A percentile compares a stretch with the other conserved stretches of the same genome.
Evolutionary conservation across 2,797 vertebrate species (phyloP).

Genomic region (Buphagus erythrorhynchus): DNA sequence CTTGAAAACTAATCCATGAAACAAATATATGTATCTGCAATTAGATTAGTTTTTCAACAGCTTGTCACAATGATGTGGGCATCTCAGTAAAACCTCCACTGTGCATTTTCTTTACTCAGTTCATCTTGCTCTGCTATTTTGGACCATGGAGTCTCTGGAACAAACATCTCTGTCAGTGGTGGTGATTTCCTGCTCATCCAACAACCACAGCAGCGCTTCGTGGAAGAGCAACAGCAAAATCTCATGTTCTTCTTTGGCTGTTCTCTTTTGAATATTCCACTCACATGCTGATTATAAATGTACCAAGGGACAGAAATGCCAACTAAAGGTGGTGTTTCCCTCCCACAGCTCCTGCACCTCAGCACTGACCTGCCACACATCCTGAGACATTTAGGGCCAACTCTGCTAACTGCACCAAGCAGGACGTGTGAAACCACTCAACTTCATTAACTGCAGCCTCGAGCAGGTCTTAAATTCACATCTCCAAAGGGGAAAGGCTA

Average conservation of each 20-base stretch:
- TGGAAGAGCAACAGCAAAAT: neutral
- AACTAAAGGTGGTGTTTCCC: accelerated
- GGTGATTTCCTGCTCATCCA: neutral
- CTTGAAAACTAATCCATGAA: neutral
- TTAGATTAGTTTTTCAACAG: neutral
- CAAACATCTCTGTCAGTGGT: neutral
- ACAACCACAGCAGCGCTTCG: accelerated
- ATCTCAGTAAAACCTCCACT: neutral
- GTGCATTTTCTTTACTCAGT: neutral
- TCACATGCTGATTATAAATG: neutral
- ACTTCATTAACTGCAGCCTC: neutral
- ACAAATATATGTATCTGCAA: neutral
- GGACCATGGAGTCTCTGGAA: neutral
- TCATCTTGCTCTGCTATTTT: neutral
- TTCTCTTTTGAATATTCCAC: neutral
- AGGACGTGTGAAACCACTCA: neutral
- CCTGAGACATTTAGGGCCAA: accelerated
- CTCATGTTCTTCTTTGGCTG: accelerated
- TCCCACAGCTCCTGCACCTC: neutral
- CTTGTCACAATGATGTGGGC: neutral
- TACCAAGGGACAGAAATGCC: neutral
- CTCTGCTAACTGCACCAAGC: neutral
- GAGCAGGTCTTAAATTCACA: neutral
- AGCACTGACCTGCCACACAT: neutral
- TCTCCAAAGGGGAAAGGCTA: slow-evolving; percentile 4